Evolutionary conservation across 2,888 invertebrate genomes (phyloP).

Genomic region (Drosophila anomelani): DNA sequence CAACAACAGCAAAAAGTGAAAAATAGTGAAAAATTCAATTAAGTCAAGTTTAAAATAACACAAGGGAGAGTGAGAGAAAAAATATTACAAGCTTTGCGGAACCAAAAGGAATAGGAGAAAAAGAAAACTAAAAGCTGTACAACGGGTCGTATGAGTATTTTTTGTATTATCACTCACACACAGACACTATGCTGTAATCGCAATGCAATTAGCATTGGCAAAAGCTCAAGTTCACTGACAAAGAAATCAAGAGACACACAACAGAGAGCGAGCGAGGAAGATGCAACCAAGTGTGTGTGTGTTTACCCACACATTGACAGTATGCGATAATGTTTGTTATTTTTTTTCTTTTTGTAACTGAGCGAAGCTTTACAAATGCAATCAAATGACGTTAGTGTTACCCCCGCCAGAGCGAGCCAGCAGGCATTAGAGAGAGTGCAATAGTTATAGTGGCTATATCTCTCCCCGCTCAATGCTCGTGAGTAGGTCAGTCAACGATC

Average conservation of each 20-base stretch:
- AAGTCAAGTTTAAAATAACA: constrained; percentile 74
- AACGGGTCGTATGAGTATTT: constrained; percentile 53
- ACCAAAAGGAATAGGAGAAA: constrained; percentile 38
- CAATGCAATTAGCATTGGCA: constrained; percentile 77
- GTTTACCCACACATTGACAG: constrained; percentile 17
- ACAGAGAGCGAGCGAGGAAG: not conserved
- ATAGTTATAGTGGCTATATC: constrained; percentile 17
- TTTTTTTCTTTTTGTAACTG: constrained; percentile 63
- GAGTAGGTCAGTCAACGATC: constrained; percentile 80
- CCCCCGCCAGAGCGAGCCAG: constrained; percentile 16
- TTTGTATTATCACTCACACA: constrained; percentile 70
- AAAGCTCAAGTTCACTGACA: constrained; percentile 81
- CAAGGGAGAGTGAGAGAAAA: constrained; percentile 55
- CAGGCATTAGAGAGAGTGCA: constrained; percentile 23
- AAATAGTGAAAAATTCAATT: constrained; percentile 66
- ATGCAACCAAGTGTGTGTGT: constrained; percentile 10
- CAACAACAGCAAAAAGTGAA: constrained; percentile 25
- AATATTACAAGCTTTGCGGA: constrained; percentile 72
- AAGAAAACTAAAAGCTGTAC: constrained; percentile 33
- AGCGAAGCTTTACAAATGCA: constrained; percentile 77
- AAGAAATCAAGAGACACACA: constrained; percentile 65
- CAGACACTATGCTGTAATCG: constrained; percentile 72
- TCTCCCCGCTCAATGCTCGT: constrained; percentile 21
- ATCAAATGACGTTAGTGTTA: constrained; percentile 75
- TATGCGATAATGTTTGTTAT: constrained; percentile 70